A percentile compares a stretch with the other conserved stretches of the same genome.
phyloP scores from a whole-genome alignment of 2,888 invertebrate genomes.

The Drosophila ochracea region DNA sequence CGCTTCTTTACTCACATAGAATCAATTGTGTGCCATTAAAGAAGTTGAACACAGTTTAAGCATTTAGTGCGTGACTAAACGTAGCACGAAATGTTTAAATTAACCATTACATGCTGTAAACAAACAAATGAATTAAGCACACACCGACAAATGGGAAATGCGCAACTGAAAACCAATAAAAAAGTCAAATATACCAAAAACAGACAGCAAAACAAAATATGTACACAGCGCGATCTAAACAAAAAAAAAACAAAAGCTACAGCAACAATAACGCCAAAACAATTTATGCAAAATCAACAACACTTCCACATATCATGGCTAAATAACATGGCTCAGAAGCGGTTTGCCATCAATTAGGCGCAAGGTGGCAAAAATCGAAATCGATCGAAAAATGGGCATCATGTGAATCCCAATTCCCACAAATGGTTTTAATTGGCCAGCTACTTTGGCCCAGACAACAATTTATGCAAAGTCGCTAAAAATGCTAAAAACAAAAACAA shows the following conservation, averaged over 20 bases:
- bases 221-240: constrained; percentile 43
- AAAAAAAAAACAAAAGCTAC: constrained; percentile 27
- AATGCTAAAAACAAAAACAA: constrained; percentile 3
- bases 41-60: constrained; percentile 14
- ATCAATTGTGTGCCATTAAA: constrained; percentile 54
- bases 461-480: constrained; percentile 48
- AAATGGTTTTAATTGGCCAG: constrained; percentile 38
- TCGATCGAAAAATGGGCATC: constrained; percentile 51
- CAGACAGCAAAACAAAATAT: constrained; percentile 45
- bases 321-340: constrained; percentile 37
- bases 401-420: constrained; percentile 32
- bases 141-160: constrained; percentile 68
- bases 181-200: constrained; percentile 62
- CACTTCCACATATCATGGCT: constrained; percentile 39
- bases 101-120: constrained; percentile 53
- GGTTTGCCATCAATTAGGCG: constrained; percentile 49
- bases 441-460: constrained; percentile 20
- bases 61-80: constrained; percentile 43
- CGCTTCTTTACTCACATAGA: constrained; percentile 18
- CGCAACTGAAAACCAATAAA: constrained; percentile 76
- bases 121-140: constrained; percentile 31
- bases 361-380: constrained; percentile 60
- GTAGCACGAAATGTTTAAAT: constrained; percentile 55
- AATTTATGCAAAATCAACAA: constrained; percentile 69
- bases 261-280: neutral